Conservation (phyloP, 2,113 vertebrate genomes). For the Kryptolebias marmoratus region DNA sequence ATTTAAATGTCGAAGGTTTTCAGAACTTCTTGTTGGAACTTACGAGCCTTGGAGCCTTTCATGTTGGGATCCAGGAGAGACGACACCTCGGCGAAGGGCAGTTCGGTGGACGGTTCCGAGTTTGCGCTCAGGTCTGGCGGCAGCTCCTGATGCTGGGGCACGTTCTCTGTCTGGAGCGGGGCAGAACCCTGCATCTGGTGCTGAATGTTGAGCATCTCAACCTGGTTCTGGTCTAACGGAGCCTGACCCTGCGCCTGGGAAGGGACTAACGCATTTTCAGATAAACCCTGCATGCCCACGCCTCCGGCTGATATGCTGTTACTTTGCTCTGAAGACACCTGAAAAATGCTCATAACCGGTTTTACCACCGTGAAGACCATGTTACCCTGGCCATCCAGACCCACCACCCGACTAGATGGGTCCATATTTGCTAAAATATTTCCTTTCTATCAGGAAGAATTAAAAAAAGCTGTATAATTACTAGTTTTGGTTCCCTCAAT, state of each 20-base stretch:
- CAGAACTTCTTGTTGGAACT: slow-evolving; percentile 31
- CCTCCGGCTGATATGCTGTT: slow-evolving; percentile 31
- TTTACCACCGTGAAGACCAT: slow-evolving; percentile 75
- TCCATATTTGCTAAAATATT: slow-evolving; percentile 58
- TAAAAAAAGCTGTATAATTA: slow-evolving; percentile 16
- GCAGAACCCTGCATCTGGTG: slow-evolving; percentile 64
- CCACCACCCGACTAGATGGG: slow-evolving; percentile 55
- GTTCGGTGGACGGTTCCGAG: slow-evolving; percentile 32
- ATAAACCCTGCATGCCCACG: slow-evolving; percentile 57
- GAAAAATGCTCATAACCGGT: slow-evolving; percentile 75
- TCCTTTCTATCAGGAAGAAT: neutral
- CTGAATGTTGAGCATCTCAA: slow-evolving; percentile 67
- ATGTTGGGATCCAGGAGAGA: slow-evolving; percentile 85
- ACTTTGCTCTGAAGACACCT: slow-evolving; percentile 67
- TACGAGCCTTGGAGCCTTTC: slow-evolving; percentile 84
- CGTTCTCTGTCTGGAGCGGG: slow-evolving; percentile 27
- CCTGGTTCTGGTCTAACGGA: slow-evolving; percentile 55
- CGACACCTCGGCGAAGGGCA: slow-evolving; percentile 82
- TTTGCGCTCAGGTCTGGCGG: slow-evolving; percentile 16
- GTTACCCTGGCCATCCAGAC: slow-evolving; percentile 73
- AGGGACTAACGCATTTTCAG: slow-evolving; percentile 62
- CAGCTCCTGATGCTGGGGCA: slow-evolving; percentile 53
- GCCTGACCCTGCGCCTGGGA: slow-evolving; percentile 54
- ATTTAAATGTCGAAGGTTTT: neutral
- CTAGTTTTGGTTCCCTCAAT: slow-evolving; percentile 16